Conservation (phyloP, 2,113 vertebrate genomes). For the Micromys minutus region DNA sequence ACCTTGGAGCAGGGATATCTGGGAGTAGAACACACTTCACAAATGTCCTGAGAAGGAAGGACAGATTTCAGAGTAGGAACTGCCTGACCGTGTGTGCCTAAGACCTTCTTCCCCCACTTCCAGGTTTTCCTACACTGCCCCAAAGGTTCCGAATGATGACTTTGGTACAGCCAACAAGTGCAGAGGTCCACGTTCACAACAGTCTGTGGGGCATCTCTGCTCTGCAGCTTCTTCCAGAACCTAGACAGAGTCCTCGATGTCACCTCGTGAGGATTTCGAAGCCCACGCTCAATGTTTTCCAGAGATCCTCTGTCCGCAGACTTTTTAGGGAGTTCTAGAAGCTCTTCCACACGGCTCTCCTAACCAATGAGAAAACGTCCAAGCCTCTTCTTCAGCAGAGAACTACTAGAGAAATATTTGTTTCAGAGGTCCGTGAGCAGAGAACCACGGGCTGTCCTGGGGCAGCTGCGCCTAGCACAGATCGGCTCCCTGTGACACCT, state of each 20-base stretch:
- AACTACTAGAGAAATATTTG: neutral
- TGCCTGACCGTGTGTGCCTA: accelerated
- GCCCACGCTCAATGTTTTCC: neutral
- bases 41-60: neutral
- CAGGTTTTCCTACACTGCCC: neutral
- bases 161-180: neutral
- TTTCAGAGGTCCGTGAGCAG: neutral
- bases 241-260: neutral
- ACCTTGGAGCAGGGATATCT: neutral
- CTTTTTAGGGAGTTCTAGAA: neutral
- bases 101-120: neutral
- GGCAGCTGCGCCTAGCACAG: constrained; percentile 59
- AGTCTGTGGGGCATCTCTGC: neutral
- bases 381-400: constrained; percentile 6
- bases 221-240: neutral
- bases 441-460: neutral
- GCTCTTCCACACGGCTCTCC: neutral
- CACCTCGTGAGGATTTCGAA: neutral
- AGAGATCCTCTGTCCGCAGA: neutral
- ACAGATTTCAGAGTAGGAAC: neutral
- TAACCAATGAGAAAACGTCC: neutral
- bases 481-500: constrained; percentile 55
- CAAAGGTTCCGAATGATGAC: neutral
- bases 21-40: neutral
- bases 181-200: neutral